Conservation (phyloP, 2,888 invertebrate genomes). For the Morinoia aosen region DNA sequence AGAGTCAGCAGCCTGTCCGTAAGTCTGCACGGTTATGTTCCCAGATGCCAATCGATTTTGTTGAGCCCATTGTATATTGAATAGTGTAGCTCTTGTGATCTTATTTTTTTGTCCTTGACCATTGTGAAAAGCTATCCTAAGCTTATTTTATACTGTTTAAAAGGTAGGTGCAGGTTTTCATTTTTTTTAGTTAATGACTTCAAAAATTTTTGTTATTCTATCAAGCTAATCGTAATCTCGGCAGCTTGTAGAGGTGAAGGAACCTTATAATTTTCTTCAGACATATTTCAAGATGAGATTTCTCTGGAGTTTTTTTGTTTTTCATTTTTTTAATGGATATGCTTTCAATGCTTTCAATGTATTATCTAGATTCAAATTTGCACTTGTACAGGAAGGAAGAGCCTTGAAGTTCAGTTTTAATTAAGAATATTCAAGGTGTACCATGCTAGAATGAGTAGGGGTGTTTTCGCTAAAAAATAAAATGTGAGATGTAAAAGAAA, state of each 20-base stretch:
- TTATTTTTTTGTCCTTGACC: neutral
- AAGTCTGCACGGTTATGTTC: conserved; percentile 24
- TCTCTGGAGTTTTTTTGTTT: neutral
- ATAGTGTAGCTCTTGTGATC: neutral
- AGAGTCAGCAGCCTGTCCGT: neutral
- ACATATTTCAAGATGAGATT: neutral
- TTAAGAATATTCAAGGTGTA: neutral
- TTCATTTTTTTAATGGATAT: neutral
- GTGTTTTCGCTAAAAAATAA: neutral
- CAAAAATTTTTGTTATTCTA: neutral
- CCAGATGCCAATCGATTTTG: neutral
- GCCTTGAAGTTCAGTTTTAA: neutral
- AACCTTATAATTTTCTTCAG: neutral
- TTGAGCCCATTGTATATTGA: neutral
- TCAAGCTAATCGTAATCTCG: too few relatives aligned
- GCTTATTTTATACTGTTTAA: neutral
- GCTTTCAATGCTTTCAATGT: too few relatives aligned
- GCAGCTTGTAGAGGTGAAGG: neutral
- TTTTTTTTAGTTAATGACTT: neutral
- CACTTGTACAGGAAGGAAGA: too few relatives aligned
- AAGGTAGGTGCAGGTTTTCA: neutral
- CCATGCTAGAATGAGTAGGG: neutral
- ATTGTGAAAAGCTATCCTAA: neutral
- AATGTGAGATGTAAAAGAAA: neutral
- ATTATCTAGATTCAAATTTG: too few relatives aligned